Evolutionary conservation across 2,113 vertebrate species (phyloP).

Genomic region (Bubo bubo): DNA sequence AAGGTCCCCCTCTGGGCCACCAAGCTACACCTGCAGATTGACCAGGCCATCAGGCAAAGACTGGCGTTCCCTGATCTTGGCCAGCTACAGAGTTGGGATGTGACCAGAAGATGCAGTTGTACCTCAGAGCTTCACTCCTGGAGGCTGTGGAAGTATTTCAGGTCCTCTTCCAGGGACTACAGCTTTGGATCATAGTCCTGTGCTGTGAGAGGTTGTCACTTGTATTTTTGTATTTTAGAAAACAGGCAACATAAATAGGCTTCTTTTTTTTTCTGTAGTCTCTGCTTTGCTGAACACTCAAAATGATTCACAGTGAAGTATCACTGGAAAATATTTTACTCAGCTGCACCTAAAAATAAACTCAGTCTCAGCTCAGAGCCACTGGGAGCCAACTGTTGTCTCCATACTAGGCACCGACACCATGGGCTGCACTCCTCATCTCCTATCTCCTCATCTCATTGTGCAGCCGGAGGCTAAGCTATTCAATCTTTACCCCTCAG

Average conservation of each 20-base stretch:
- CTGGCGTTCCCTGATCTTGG: background rate
- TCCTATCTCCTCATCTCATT: background rate
- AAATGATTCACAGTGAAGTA: background rate
- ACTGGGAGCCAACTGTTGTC: background rate
- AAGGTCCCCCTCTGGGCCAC: background rate
- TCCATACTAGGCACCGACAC: background rate
- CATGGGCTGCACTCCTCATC: background rate
- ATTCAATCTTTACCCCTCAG: background rate
- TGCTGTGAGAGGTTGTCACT: background rate
- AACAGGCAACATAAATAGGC: background rate
- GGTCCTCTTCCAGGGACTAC: background rate
- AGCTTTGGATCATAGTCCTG: background rate
- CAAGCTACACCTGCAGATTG: background rate
- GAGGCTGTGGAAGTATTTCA: background rate
- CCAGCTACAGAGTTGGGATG: background rate
- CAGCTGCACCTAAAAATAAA: constrained; percentile 45
- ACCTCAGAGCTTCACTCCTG: background rate
- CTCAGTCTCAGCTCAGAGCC: background rate
- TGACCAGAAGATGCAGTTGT: background rate
- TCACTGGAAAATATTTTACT: constrained; percentile 40
- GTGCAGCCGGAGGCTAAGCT: background rate
- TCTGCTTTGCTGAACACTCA: background rate
- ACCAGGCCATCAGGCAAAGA: background rate
- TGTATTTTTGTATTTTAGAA: background rate
- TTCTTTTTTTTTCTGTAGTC: background rate